These are phyloP conservation scores for Epistrophella euchroma DNA, from an alignment of 2,888 invertebrate species.

Conservation along the genomic window DNA sequence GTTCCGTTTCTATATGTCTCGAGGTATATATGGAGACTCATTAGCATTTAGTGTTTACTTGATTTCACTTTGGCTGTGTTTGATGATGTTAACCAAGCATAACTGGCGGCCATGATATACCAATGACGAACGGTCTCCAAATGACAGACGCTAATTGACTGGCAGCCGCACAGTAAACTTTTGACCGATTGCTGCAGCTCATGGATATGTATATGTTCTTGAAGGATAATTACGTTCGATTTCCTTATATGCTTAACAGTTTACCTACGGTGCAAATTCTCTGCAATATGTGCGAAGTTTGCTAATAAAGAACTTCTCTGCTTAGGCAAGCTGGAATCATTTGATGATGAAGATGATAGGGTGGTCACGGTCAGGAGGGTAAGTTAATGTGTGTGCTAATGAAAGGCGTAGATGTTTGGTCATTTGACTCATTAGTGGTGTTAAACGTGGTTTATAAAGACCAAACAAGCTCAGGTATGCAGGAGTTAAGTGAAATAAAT, in stretches of 20 bases:
- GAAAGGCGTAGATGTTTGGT: slow-evolving; percentile 25
- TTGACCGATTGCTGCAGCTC: slow-evolving; percentile 62
- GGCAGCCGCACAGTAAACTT: background rate
- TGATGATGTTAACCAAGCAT: slow-evolving; percentile 52
- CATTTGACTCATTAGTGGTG: slow-evolving; percentile 65
- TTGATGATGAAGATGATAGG: slow-evolving; percentile 2
- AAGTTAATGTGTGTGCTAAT: slow-evolving; percentile 44
- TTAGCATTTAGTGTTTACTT: slow-evolving; percentile 62
- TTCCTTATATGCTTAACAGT: slow-evolving; percentile 53
- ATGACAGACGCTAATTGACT: slow-evolving; percentile 70
- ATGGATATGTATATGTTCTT: slow-evolving; percentile 32
- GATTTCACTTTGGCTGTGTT: slow-evolving; percentile 24
- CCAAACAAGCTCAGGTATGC: background rate
- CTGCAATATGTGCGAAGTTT: slow-evolving; percentile 10
- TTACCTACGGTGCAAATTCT: slow-evolving; percentile 36
- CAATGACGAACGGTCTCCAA: slow-evolving; percentile 5
- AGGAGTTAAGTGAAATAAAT: background rate
- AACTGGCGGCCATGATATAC: slow-evolving; percentile 24
- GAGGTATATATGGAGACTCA: slow-evolving; percentile 24
- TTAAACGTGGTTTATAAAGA: slow-evolving; percentile 17
- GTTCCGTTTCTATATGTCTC: slow-evolving; percentile 3
- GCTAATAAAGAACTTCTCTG: slow-evolving; percentile 35
- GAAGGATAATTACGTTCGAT: slow-evolving; percentile 60
- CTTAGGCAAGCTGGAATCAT: slow-evolving; percentile 53
- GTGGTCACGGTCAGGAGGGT: background rate